Base-by-base conservation (phyloP, 2,113 vertebrate species). In the Tapirus terrestris region DNA sequence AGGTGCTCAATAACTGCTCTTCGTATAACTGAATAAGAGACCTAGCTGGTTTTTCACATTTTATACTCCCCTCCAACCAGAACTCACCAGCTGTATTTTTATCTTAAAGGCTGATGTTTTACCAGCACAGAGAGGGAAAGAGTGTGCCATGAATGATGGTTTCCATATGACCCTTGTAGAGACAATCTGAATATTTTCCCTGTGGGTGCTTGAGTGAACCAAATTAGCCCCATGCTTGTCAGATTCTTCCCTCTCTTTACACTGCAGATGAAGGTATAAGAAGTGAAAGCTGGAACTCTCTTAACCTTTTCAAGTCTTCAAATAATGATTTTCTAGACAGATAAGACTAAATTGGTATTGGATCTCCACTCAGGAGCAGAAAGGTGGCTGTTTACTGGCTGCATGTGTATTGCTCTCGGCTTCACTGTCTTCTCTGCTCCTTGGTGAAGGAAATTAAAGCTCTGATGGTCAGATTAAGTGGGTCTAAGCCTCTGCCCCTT, bases 251-350 rank as follows among this genome's bases (percentile, higher is more conserved):
- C 2, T 43, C 33, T 95, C 94, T 97, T 90, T 90, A 60, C 96
- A 96, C 94, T 67, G 8, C 56, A 43, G 58, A n/a, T 96, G 75
- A 90, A 97, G 96, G 95, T 43, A 51, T 65, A 68, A 95, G 96
- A 87, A 6, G 43, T 98, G 93, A 96, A 94, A 80, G 65, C 58
- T 58, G 65, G 29, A 97, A 96, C 67, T 98, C 85, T 87, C 68
- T 84, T 96, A 86, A 95, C 97, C 94, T 98, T 98, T 98, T 96
- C 96, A 91, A 97, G 87, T 97, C 97, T 93, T 97, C 73, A 97
- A 75, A 75, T 92, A 93, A 87, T 95, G 96, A 97, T 95, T 96
- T 98, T 97, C 67, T 87, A 89, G 96, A 84, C 53, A 97, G 94
- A 86, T 97, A 98, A 97, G 91, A 61, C 92, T 98, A 96, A 81